Evolutionary conservation across 2,797 vertebrate species (phyloP).

Genomic region (Muscicapa striata): DNA sequence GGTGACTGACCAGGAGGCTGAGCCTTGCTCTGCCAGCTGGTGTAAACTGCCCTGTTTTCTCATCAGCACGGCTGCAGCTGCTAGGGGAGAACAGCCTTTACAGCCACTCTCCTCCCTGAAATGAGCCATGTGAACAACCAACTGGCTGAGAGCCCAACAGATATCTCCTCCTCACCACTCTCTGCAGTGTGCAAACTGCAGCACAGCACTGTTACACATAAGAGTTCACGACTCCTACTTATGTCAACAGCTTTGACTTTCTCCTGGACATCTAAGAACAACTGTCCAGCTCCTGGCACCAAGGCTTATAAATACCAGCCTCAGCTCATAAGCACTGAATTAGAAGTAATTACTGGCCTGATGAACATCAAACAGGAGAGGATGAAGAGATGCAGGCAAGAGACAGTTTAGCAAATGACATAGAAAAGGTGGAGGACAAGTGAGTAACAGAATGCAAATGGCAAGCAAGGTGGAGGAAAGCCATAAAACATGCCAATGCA

Average conservation of each 20-base stretch:
- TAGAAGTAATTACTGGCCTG: constrained; percentile 25
- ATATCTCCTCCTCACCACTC: neutral
- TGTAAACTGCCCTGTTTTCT: neutral
- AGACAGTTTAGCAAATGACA: constrained; percentile 5
- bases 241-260: constrained; percentile 36
- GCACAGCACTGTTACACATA: neutral
- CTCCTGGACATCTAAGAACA: constrained; percentile 18
- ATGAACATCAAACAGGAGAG: neutral
- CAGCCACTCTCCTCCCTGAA: neutral
- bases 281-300: neutral
- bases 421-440: neutral
- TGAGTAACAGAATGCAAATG: neutral
- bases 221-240: constrained; percentile 18
- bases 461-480: neutral
- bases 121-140: neutral
- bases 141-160: neutral
- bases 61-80: neutral
- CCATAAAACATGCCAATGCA: neutral
- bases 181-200: neutral
- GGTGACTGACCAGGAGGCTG: neutral
- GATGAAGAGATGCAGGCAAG: constrained; percentile 14
- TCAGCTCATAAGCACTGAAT: constrained; percentile 22
- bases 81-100: neutral
- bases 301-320: constrained; percentile 20
- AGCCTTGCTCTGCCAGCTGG: neutral